Conservation (phyloP, 2,888 invertebrate species). For the Odontomyia ornata region DNA sequence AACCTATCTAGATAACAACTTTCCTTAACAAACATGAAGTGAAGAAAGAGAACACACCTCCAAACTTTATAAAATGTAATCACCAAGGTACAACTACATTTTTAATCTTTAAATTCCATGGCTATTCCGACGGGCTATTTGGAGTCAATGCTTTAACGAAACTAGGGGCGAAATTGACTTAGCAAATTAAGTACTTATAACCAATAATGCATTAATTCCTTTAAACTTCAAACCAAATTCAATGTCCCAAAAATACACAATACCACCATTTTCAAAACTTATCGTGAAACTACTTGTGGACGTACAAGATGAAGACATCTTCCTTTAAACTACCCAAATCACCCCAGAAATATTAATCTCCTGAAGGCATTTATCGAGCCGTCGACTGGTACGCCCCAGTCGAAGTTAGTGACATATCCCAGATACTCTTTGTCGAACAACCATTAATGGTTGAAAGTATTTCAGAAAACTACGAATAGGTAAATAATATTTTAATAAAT, state of each 20-base stretch:
- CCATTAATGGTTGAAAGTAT: too few species aligned
- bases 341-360: not conserved
- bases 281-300: conserved; percentile 21
- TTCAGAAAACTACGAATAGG: not conserved
- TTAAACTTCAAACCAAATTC: conserved; percentile 10
- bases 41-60: conserved; percentile 34
- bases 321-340: not conserved
- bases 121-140: conserved; percentile 42
- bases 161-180: conserved; percentile 43
- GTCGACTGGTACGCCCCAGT: too few species aligned
- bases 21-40: too few species aligned
- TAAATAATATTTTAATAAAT: not conserved
- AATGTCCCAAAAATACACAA: not conserved
- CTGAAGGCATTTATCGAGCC: not conserved
- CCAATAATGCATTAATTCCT: conserved; percentile 25
- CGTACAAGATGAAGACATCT: not conserved
- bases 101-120: conserved; percentile 39
- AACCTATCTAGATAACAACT: conserved; percentile 25
- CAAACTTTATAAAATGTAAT: conserved; percentile 19
- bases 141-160: conserved; percentile 27
- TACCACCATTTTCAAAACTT: not conserved
- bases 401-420: not conserved
- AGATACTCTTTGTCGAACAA: too few species aligned
- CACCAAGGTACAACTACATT: too few species aligned
- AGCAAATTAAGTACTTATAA: conserved; percentile 23